These are phyloP conservation scores for Caenorhabditis briggsae DNA, from an alignment of 1,140 invertebrate species.

Conservation along the genomic window DNA sequence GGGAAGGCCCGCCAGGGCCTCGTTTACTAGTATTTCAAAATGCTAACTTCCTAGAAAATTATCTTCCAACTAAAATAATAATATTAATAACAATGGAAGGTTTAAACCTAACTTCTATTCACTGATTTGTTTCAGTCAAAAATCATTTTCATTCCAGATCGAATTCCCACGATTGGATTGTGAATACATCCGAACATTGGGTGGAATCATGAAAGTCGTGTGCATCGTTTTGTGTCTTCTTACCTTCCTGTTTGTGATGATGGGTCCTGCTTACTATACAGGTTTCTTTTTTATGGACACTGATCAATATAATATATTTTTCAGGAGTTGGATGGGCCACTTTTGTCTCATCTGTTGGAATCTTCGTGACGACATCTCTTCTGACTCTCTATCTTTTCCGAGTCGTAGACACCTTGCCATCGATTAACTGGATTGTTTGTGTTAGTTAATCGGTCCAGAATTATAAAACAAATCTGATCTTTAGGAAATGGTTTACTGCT, in stretches of 20 bases:
- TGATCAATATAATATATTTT: background rate
- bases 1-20: too few relatives aligned
- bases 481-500: slow-evolving; percentile 72
- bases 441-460: slow-evolving; percentile 47
- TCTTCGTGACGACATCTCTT: slow-evolving; percentile 73
- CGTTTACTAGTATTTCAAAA: too few relatives aligned
- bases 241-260: slow-evolving; percentile 73
- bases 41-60: too few relatives aligned
- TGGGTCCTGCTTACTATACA: slow-evolving; percentile 74
- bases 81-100: too few relatives aligned
- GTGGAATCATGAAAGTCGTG: slow-evolving; percentile 66
- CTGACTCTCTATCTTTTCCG: slow-evolving; percentile 75
- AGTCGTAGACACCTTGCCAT: slow-evolving; percentile 71
- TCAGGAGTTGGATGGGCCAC: slow-evolving; percentile 76
- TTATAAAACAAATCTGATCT: background rate
- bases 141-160: slow-evolving; percentile 11
- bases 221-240: slow-evolving; percentile 70
- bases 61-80: too few relatives aligned
- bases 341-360: slow-evolving; percentile 76
- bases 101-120: too few relatives aligned
- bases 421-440: slow-evolving; percentile 76
- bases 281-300: background rate
- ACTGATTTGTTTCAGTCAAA: background rate
- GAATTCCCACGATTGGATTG: slow-evolving; percentile 55
- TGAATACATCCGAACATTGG: slow-evolving; percentile 58